Evolutionary conservation across 1,140 invertebrate species (phyloP), one percentile per base, ranked within the genome.

Genomic region (Drosophila trapezifrons): DNA sequence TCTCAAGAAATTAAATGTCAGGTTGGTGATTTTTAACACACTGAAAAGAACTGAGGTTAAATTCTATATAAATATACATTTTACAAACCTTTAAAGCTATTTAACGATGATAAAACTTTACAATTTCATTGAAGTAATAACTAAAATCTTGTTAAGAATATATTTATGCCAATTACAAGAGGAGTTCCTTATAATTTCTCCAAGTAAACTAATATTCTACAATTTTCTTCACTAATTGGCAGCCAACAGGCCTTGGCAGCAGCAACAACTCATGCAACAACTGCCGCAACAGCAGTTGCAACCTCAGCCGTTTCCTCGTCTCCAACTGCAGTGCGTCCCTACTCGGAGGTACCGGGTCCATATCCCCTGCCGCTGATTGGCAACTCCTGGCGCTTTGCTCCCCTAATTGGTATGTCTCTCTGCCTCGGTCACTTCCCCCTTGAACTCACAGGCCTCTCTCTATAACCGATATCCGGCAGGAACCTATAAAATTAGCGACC

Each of bases 371-470:
- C 96, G 1, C 32, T 97, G 6, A 92, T 97, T 18, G 96, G 96
- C 29, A 97, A 97, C 90, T 95, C 95, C 13, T 97, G 96, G 96
- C 92, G 96, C 71, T 96, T 97, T 91, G 94, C 96, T 45, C 93
- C 95, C 86, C 20, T 94, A 62, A 94, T 96, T 81, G 95, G 95
- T 95, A 93, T 92, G 91, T 76, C 12, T 56, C 40, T 52, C 9
- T 12, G 13, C 4, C 3, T 17, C 15, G 12, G 18, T 10, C 22
- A 40, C 15, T 20, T 10, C 32, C 59, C 13, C 4, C 4, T 40
- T n/a, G 10, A 22, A 22, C 22, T 20, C 18, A 13, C 49, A 10
- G 29, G 2, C 4, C 18, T 22, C 51, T 22, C 51, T 29, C 51
- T 29, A 32, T 42, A 52, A 42, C 12, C 7, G 17, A 32, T 38